Percentiles rank a stretch among this genome's conserved stretches.
Evolutionary conservation across 2,113 vertebrate genomes (phyloP).

Genomic region (Tylochromis polylepis): DNA sequence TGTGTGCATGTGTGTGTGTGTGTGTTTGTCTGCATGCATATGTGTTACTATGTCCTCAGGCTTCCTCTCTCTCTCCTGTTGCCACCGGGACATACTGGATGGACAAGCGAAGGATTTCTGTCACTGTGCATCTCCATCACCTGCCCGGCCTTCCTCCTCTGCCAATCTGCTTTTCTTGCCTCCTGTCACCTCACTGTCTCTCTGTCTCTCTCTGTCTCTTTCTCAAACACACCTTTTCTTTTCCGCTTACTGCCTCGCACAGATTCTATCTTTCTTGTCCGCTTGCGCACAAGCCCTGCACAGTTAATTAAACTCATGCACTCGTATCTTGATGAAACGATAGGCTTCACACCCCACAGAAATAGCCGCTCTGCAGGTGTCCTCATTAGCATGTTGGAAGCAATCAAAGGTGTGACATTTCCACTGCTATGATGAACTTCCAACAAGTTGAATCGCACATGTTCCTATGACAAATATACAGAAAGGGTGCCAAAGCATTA

Average conservation of each 20-base stretch:
- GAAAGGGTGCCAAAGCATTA: not conserved
- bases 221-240: not conserved
- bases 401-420: constrained; percentile 64
- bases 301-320: constrained; percentile 29
- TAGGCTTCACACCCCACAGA: constrained; percentile 34
- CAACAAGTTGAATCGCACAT: not conserved
- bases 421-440: constrained; percentile 21
- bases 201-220: not conserved
- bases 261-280: not conserved
- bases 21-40: not conserved
- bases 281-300: not conserved
- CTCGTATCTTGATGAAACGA: not conserved
- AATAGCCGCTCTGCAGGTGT: constrained; percentile 38
- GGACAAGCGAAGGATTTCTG: constrained; percentile 67
- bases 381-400: constrained; percentile 39
- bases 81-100: constrained; percentile 54
- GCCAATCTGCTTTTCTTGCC: constrained; percentile 52
- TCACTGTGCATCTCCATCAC: constrained; percentile 65
- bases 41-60: constrained; percentile 36
- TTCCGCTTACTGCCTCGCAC: not conserved
- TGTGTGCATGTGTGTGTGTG: not conserved
- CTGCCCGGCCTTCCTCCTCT: constrained; percentile 39
- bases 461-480: not conserved
- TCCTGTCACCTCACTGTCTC: constrained; percentile 22
- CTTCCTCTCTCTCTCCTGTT: constrained; percentile 28